These are phyloP conservation scores for Sympetrum striolatum DNA, from an alignment of 2,888 invertebrate species.

Conservation along the genomic window DNA sequence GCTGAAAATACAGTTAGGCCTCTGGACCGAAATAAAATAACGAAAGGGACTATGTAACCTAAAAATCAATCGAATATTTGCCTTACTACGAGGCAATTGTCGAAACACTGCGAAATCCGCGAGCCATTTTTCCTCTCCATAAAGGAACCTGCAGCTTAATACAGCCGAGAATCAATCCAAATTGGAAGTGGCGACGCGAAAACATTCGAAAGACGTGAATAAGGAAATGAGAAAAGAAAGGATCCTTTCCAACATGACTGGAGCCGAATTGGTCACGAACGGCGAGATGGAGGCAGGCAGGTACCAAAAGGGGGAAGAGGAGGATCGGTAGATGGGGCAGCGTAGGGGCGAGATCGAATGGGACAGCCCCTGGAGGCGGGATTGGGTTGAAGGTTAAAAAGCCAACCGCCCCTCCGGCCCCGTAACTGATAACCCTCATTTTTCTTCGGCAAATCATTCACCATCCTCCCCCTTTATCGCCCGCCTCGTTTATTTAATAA, in stretches of 20 bases:
- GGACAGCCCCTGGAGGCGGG: slow-evolving; percentile 42
- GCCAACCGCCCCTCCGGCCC: slow-evolving; percentile 13
- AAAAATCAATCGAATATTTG: too few species aligned
- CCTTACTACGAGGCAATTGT: too few species aligned
- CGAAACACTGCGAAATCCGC: too few species aligned
- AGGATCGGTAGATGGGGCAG: not conserved
- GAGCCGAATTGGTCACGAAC: slow-evolving; percentile 21
- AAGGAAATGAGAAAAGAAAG: not conserved
- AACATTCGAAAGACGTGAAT: not conserved
- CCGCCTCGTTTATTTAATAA: not conserved
- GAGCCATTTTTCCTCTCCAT: too few species aligned
- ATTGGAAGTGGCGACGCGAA: not conserved
- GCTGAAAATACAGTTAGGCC: too few species aligned
- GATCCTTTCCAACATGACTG: not conserved
- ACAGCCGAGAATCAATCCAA: not conserved
- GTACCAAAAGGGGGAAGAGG: not conserved
- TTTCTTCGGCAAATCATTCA: slow-evolving; percentile 48
- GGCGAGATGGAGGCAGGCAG: slow-evolving; percentile 1
- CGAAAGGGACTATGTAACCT: too few species aligned
- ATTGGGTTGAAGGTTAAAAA: slow-evolving; percentile 29
- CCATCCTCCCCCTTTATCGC: slow-evolving; percentile 18
- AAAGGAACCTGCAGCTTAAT: too few species aligned
- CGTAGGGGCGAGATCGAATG: not conserved
- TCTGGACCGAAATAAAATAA: too few species aligned
- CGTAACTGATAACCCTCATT: slow-evolving; percentile 50